phyloP scores from a whole-genome alignment of 2,797 vertebrate genomes.

The Pampus argenteus region DNA sequence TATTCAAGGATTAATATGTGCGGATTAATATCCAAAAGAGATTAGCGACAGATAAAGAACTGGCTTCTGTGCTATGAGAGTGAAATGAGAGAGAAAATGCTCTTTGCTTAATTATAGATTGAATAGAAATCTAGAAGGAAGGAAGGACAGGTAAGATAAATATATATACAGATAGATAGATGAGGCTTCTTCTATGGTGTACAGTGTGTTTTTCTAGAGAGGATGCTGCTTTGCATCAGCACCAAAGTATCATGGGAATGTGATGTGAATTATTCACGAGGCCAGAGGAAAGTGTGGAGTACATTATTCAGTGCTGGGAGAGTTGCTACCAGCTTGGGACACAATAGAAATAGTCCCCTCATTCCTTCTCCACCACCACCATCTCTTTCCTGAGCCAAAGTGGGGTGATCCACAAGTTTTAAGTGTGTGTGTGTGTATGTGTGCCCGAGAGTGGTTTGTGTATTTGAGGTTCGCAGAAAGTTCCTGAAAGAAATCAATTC shows the following conservation, averaged over 20 bases:
- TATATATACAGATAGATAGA: neutral
- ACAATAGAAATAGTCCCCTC: constrained; percentile 56
- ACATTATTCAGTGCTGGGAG: constrained; percentile 67
- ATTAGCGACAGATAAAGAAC: constrained; percentile 57
- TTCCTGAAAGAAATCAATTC: neutral
- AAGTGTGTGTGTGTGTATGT: constrained; percentile 16
- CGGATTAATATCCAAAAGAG: constrained; percentile 61
- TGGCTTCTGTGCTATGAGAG: constrained; percentile 4
- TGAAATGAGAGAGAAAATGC: neutral
- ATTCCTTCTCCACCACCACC: constrained; percentile 23
- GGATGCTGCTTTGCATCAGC: constrained; percentile 45
- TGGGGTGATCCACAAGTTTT: constrained; percentile 23
- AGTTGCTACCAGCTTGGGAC: constrained; percentile 44
- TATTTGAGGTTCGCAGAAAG: neutral
- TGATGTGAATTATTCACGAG: constrained; percentile 68
- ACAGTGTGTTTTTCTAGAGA: constrained; percentile 22
- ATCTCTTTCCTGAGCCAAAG: constrained; percentile 9
- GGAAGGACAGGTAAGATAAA: neutral
- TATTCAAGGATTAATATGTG: constrained; percentile 57
- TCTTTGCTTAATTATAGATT: constrained; percentile 40
- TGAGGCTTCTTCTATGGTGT: constrained; percentile 1
- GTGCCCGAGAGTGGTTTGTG: neutral
- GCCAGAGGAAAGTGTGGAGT: constrained; percentile 44
- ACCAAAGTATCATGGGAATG: constrained; percentile 50
- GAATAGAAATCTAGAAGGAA: neutral